A percentile compares a stretch with the other conserved stretches of the same genome.
Evolutionary conservation across 2,888 invertebrate genomes (phyloP).

Genomic region (Magallana nippona): DNA sequence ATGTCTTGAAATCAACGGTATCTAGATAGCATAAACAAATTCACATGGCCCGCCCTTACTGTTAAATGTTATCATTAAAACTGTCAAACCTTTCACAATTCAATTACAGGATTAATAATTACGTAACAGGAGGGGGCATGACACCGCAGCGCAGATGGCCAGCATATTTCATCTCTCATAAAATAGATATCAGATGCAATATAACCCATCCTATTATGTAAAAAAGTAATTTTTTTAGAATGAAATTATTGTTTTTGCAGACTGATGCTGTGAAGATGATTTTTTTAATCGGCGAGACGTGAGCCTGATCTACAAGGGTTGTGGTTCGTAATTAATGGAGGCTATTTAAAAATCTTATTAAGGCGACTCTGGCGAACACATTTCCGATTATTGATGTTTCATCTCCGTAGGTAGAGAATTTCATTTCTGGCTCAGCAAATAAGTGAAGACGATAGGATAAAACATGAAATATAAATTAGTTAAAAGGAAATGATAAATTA

Average conservation of each 20-base stretch:
- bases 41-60: neutral
- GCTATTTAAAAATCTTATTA: neutral
- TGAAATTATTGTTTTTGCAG: slow-evolving; percentile 4
- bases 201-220: neutral
- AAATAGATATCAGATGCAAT: neutral
- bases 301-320: neutral
- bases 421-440: too few species aligned
- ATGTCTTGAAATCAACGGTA: neutral
- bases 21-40: slow-evolving; percentile 1
- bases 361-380: neutral
- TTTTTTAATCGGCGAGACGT: neutral
- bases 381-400: neutral
- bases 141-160: slow-evolving; percentile 5
- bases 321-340: slow-evolving; percentile 4
- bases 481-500: too few species aligned
- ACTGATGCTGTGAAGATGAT: neutral
- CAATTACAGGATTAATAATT: slow-evolving; percentile 12
- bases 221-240: neutral
- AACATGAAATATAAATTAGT: too few species aligned
- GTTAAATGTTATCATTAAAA: slow-evolving; percentile 9
- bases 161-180: slow-evolving; percentile 7
- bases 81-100: slow-evolving; percentile 1
- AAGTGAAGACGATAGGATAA: too few species aligned
- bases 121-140: neutral
- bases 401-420: neutral